phyloP scores from a whole-genome alignment of 2,113 vertebrate species.

The Chitala chitala region DNA sequence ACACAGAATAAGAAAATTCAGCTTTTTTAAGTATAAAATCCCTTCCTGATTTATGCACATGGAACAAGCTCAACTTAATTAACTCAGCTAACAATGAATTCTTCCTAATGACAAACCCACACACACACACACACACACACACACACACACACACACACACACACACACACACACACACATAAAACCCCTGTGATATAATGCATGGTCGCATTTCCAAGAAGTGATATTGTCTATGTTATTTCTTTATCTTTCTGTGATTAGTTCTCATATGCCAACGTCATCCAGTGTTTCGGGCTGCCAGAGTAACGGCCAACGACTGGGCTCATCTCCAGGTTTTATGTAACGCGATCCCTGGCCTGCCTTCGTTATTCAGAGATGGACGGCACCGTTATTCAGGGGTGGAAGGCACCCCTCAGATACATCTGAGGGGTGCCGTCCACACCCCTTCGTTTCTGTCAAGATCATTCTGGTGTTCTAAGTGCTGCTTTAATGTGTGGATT shows the following conservation, averaged over 20 bases:
- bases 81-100: background rate
- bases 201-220: too few relatives aligned
- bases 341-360: slow-evolving; percentile 33
- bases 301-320: slow-evolving; percentile 27
- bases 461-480: background rate
- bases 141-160: too few relatives aligned
- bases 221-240: background rate
- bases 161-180: too few relatives aligned
- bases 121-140: too few relatives aligned
- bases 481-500: background rate
- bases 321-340: slow-evolving; percentile 43
- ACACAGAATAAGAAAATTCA: background rate
- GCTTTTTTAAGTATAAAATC: background rate
- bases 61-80: background rate
- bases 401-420: too few relatives aligned
- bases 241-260: background rate
- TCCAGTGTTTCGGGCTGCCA: slow-evolving; percentile 15
- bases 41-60: background rate
- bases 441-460: slow-evolving; percentile 22
- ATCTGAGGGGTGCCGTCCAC: slow-evolving; percentile 37
- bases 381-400: too few relatives aligned
- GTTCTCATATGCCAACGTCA: slow-evolving; percentile 6
- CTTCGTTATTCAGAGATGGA: slow-evolving; percentile 40
- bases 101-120: background rate
- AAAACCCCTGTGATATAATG: too few relatives aligned